phyloP scores from a whole-genome alignment of 2,888 invertebrate genomes.

The Mylabris sibirica region DNA sequence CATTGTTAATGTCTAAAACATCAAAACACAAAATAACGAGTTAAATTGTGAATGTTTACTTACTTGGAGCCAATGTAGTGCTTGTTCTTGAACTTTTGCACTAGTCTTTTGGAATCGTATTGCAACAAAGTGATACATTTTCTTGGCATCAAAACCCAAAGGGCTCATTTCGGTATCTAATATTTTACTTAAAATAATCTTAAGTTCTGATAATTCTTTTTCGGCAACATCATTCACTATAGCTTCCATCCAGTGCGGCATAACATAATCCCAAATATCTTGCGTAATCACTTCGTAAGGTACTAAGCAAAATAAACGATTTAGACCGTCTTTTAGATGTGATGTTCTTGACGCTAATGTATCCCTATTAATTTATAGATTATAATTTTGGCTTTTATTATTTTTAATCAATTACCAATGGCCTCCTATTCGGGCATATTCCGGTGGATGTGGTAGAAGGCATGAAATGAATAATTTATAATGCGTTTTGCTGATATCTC shows the following conservation, averaged over 20 bases:
- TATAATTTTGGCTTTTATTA: not conserved
- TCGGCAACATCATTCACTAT: constrained; percentile 92
- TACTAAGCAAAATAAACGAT: constrained; percentile 92
- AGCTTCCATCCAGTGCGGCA: constrained; percentile 99
- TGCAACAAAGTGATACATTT: constrained; percentile 94
- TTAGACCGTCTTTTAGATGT: constrained; percentile 93
- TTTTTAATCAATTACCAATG: constrained; percentile 73
- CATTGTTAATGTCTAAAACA: constrained; percentile 78
- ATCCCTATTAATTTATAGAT: constrained; percentile 67
- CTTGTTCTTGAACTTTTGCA: constrained; percentile 86
- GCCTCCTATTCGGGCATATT: constrained; percentile 94
- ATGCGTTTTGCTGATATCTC: constrained; percentile 81
- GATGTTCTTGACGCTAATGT: constrained; percentile 85
- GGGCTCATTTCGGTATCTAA: constrained; percentile 96
- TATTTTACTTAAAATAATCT: constrained; percentile 88
- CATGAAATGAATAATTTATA: constrained; percentile 92
- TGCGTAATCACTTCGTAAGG: constrained; percentile 97
- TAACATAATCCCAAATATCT: constrained; percentile 97
- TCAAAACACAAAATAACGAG: not conserved
- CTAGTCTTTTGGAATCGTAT: constrained; percentile 82
- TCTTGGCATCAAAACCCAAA: constrained; percentile 90
- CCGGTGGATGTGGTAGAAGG: constrained; percentile 93
- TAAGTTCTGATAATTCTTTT: constrained; percentile 83
- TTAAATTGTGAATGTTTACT: not conserved
- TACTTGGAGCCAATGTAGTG: constrained; percentile 87